Conservation (phyloP, 2,113 vertebrate species). For the Pagrus major region DNA sequence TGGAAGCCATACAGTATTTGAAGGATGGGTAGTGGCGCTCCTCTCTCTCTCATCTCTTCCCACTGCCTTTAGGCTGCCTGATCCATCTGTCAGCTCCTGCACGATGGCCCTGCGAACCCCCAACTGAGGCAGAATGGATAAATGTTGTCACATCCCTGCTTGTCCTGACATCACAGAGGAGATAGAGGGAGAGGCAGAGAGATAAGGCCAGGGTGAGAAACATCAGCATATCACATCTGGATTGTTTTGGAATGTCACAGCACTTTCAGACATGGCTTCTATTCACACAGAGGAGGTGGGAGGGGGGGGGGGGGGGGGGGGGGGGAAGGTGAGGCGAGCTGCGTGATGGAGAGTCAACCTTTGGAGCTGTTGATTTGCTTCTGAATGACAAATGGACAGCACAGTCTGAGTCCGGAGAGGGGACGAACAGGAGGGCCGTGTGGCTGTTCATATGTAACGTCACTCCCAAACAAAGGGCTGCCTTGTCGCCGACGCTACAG, state of each 20-base stretch:
- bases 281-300: background rate
- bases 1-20: conserved; percentile 56
- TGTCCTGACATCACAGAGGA: conserved; percentile 54
- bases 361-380: conserved; percentile 63
- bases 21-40: conserved; percentile 52
- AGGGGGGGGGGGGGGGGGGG: conserved; percentile 10
- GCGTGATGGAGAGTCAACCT: conserved; percentile 68
- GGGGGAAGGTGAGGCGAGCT: conserved; percentile 11
- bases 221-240: conserved; percentile 30
- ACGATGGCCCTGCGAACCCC: conserved; percentile 63
- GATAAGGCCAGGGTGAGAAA: conserved; percentile 11
- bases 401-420: conserved; percentile 51
- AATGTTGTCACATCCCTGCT: conserved; percentile 72
- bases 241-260: conserved; percentile 32
- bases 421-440: conserved; percentile 33
- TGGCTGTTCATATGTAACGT: conserved; percentile 71
- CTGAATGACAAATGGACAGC: conserved; percentile 73
- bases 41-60: conserved; percentile 44
- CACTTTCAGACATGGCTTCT: conserved; percentile 24
- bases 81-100: conserved; percentile 82
- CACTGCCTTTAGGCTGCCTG: conserved; percentile 72
- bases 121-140: conserved; percentile 70
- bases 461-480: conserved; percentile 70
- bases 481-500: conserved; percentile 70
- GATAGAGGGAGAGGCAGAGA: conserved; percentile 17